Percentiles rank a stretch among this genome's conserved stretches.
These are phyloP conservation scores for Grapholita molesta DNA, from an alignment of 1,140 invertebrate species.

Conservation along the genomic window DNA sequence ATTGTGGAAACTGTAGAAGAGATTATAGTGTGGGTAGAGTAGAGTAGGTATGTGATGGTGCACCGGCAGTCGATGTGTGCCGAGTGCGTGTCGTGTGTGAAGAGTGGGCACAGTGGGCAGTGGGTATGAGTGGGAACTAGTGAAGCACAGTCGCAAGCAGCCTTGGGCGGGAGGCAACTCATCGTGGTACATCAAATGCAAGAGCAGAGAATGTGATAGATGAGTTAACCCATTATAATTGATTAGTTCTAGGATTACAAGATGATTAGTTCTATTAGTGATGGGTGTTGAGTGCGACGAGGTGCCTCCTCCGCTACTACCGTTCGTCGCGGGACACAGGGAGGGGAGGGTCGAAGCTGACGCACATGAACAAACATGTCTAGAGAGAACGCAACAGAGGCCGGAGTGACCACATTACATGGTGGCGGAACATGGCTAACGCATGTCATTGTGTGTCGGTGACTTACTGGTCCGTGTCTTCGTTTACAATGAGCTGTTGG, in stretches of 20 bases:
- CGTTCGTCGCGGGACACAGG: conserved; percentile 27
- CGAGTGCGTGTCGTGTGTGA: conserved; percentile 22
- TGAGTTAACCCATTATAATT: neutral
- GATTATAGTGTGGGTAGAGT: conserved; percentile 22
- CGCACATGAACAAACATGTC: conserved; percentile 56
- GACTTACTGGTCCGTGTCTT: conserved; percentile 97
- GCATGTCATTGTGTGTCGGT: conserved; percentile 57
- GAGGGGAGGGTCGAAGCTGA: conserved; percentile 30
- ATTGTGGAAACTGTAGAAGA: conserved; percentile 21
- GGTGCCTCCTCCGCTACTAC: conserved; percentile 35
- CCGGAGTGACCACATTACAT: conserved; percentile 53
- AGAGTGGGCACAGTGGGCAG: conserved; percentile 25
- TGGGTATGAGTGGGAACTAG: conserved; percentile 22
- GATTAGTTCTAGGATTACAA: conserved; percentile 15
- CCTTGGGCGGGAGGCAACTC: conserved; percentile 27
- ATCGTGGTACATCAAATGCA: conserved; percentile 1
- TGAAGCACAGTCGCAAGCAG: conserved; percentile 31
- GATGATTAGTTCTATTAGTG: conserved; percentile 38
- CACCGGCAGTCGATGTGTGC: neutral
- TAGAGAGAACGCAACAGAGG: conserved; percentile 55
- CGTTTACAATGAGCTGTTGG: conserved; percentile 97
- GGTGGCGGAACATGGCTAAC: conserved; percentile 60
- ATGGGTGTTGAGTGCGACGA: neutral
- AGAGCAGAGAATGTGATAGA: neutral
- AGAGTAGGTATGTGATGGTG: conserved; percentile 11